These are phyloP conservation scores for Maniola hyperantus DNA, from an alignment of 2,888 invertebrate species.

Conservation along the genomic window DNA sequence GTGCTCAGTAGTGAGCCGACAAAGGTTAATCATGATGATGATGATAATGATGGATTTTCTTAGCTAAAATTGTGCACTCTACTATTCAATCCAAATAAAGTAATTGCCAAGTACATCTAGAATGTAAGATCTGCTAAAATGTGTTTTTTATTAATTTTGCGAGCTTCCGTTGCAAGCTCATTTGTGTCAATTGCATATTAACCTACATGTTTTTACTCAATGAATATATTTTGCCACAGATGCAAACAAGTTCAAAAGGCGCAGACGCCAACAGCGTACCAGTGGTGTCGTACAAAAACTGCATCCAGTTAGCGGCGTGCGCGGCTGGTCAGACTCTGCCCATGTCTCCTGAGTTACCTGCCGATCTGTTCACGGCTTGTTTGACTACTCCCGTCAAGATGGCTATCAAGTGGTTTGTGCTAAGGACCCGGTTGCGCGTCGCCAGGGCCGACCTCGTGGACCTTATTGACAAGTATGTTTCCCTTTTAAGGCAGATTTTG, in stretches of 20 bases:
- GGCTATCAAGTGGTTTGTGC: conserved; percentile 96
- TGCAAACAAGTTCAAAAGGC: conserved; percentile 39
- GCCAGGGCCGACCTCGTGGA: conserved; percentile 92
- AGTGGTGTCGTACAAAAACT: conserved; percentile 89
- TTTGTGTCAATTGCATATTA: no score
- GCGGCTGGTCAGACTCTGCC: conserved; percentile 96
- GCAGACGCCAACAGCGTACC: conserved; percentile 38
- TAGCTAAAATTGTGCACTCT: background rate
- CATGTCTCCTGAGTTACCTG: conserved; percentile 98
- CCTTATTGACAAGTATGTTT: conserved; percentile 92
- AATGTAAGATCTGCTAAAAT: no score
- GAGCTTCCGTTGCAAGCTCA: no score
- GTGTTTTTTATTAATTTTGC: no score
- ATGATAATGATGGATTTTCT: background rate
- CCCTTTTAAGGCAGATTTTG: background rate
- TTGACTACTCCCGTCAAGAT: conserved; percentile 99
- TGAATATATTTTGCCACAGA: conserved; percentile 37
- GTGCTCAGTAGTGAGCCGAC: no score
- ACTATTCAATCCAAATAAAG: no score
- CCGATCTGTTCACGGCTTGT: conserved; percentile 98
- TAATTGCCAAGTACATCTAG: no score
- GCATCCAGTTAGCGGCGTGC: conserved; percentile 98
- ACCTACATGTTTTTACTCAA: no score
- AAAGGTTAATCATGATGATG: no score
- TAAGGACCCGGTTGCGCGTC: conserved; percentile 90